Evolutionary conservation across 1,140 invertebrate species (phyloP).

Genomic region (Drosophila bocqueti): DNA sequence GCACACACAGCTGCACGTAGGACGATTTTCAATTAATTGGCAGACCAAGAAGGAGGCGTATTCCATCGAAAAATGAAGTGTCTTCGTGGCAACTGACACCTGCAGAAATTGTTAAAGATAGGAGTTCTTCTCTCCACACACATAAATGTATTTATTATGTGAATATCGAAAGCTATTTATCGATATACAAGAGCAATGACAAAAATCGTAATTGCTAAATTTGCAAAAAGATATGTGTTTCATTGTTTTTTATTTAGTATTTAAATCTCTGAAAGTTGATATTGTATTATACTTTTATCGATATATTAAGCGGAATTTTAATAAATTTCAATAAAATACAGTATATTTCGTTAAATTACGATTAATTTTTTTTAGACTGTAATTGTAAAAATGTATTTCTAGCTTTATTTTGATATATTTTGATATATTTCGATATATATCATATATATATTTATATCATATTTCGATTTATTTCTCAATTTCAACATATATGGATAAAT

Average conservation of each 20-base stretch:
- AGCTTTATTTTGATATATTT: neutral
- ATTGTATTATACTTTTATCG: neutral
- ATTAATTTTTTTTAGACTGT: too few species aligned
- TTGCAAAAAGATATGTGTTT: too few species aligned
- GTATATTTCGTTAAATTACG: too few species aligned
- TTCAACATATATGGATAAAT: neutral
- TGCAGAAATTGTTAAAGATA: slow-evolving; percentile 59
- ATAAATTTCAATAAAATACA: too few species aligned
- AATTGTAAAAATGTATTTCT: too few species aligned
- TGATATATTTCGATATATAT: neutral
- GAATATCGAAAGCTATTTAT: neutral
- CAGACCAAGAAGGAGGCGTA: slow-evolving; percentile 35
- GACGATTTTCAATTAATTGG: slow-evolving; percentile 74
- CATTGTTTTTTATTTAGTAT: too few species aligned
- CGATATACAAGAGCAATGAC: neutral
- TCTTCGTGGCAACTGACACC: slow-evolving; percentile 60
- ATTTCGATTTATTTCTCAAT: neutral
- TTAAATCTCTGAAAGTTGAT: too few species aligned
- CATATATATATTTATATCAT: neutral
- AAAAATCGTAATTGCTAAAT: too few species aligned
- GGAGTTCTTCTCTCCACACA: slow-evolving; percentile 29
- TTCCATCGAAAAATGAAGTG: slow-evolving; percentile 50
- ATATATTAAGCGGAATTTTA: too few species aligned
- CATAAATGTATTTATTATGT: neutral
- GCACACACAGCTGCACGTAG: slow-evolving; percentile 13